Conservation (phyloP, 2,113 vertebrate genomes). For the Etheostoma spectabile region DNA sequence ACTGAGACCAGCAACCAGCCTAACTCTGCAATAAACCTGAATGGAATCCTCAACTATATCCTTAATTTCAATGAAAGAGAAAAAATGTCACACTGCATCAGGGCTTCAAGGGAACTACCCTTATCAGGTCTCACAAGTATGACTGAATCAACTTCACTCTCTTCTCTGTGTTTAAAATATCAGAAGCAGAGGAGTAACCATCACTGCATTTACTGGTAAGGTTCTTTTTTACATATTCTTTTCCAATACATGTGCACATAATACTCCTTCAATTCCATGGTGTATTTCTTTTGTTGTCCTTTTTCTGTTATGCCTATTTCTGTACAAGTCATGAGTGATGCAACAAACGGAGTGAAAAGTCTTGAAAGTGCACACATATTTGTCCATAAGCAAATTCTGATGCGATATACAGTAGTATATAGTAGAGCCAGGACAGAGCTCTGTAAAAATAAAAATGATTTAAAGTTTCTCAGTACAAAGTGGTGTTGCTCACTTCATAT, state of each 20-base stretch:
- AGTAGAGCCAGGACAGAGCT: too few species aligned
- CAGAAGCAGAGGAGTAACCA: neutral
- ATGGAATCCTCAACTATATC: accelerated
- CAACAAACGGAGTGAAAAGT: too few species aligned
- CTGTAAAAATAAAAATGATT: too few species aligned
- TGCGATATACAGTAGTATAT: neutral
- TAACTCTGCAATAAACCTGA: slow-evolving; percentile 44
- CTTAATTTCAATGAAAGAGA: accelerated
- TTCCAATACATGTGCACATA: too few species aligned
- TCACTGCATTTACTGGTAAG: slow-evolving; percentile 24
- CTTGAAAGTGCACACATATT: too few species aligned
- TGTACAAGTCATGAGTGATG: too few species aligned
- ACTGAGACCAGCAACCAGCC: slow-evolving; percentile 37
- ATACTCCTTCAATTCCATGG: too few species aligned
- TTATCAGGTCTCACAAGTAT: neutral
- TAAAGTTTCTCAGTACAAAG: too few species aligned
- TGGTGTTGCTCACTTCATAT: too few species aligned
- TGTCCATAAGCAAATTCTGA: too few species aligned
- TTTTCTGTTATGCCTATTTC: too few species aligned
- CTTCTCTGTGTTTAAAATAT: slow-evolving; percentile 5
- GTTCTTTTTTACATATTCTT: neutral
- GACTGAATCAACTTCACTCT: slow-evolving; percentile 35
- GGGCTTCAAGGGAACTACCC: accelerated
- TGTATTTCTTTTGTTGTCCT: too few species aligned
- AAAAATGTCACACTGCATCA: neutral